Percentiles rank a stretch among this genome's conserved stretches.
phyloP scores from a whole-genome alignment of 2,113 vertebrate genomes.

The Semnopithecus entellus region DNA sequence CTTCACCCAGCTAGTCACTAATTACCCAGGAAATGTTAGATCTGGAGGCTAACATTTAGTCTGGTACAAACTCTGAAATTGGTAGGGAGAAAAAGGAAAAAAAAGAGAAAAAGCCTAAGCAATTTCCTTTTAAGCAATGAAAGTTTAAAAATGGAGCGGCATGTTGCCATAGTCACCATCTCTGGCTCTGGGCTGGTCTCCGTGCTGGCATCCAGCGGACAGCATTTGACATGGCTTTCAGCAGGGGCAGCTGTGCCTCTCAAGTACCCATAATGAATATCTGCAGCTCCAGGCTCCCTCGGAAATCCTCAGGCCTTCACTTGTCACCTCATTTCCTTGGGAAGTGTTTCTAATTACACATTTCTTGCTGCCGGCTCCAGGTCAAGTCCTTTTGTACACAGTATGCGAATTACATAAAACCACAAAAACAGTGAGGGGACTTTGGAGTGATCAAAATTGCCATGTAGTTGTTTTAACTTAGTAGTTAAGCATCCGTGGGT shows the following conservation, averaged over 20 bases:
- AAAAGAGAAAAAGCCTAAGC: neutral
- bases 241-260: constrained; percentile 8
- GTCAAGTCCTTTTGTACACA: constrained; percentile 52
- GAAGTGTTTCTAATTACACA: constrained; percentile 74
- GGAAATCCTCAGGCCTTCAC: constrained; percentile 49
- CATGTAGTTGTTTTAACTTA: constrained; percentile 40
- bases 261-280: constrained; percentile 44
- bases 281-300: constrained; percentile 37
- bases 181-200: neutral
- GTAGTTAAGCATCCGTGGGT: constrained; percentile 44
- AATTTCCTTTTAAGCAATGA: constrained; percentile 39
- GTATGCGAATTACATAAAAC: constrained; percentile 26
- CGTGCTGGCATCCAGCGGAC: neutral
- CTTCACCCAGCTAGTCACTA: constrained; percentile 48
- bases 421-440: neutral
- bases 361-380: constrained; percentile 42
- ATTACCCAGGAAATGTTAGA: constrained; percentile 12
- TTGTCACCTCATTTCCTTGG: constrained; percentile 66
- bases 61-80: neutral
- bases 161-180: constrained; percentile 26
- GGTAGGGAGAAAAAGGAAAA: neutral
- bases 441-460: constrained; percentile 15
- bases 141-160: constrained; percentile 16
- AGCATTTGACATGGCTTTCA: neutral
- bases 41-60: neutral